Conservation (phyloP, 1,140 invertebrate genomes). For the Papilio glaucus region DNA sequence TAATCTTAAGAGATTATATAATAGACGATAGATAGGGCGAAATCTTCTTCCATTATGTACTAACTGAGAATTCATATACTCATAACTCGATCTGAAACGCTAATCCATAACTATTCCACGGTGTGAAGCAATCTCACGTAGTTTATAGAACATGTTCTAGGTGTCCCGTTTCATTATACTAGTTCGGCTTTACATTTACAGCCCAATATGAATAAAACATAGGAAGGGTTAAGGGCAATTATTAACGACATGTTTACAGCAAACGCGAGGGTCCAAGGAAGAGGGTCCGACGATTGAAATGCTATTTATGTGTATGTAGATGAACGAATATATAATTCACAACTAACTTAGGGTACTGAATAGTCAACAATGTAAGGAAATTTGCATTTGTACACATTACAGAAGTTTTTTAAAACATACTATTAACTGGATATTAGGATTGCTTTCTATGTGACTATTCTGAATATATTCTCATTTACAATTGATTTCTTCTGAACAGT, state of each 20-base stretch:
- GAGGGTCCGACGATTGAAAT: slow-evolving; percentile 33
- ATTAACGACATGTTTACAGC: slow-evolving; percentile 71
- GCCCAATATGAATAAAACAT: slow-evolving; percentile 73
- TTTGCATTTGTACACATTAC: background rate
- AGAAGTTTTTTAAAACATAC: background rate
- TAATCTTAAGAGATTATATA: no score
- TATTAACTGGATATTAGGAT: background rate
- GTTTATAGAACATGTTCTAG: slow-evolving; percentile 49
- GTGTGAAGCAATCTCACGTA: slow-evolving; percentile 16
- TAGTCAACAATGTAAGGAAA: background rate
- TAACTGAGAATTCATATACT: background rate
- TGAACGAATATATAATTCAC: slow-evolving; percentile 21
- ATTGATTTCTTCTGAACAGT: no score
- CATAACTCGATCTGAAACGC: background rate
- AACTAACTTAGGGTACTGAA: background rate
- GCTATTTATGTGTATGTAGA: slow-evolving; percentile 37
- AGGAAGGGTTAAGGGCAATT: slow-evolving; percentile 67
- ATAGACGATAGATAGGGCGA: no score
- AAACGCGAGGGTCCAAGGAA: slow-evolving; percentile 38
- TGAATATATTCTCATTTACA: no score
- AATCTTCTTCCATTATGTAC: no score
- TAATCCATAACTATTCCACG: background rate
- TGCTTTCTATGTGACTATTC: no score
- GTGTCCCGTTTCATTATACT: slow-evolving; percentile 73
- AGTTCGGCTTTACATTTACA: slow-evolving; percentile 70